Base-by-base conservation (phyloP, 2,797 vertebrate genomes). In the Rhadinocentrus ornatus region DNA sequence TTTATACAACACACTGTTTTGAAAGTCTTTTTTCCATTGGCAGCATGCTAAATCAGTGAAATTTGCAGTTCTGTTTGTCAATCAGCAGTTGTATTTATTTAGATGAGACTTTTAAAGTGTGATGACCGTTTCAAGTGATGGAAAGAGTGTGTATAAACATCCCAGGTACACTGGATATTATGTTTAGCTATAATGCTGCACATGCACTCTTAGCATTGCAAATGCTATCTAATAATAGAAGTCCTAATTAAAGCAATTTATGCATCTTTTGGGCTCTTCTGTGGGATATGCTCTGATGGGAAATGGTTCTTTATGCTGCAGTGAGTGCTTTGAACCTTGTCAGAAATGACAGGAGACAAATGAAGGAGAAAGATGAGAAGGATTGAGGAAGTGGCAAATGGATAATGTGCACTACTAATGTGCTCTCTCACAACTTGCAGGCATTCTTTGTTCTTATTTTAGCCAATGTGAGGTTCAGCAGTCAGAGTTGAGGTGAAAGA, bases 161-260 rank as follows among this genome's bases (percentile, higher is more conserved):
- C 18, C 7, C 16, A 73, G 56, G 46, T 31, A 29, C n/a, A 35
- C 9, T 11, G 2, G 6, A 48, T 31, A 29, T 54, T 55, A 16
- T 10, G 7, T 66, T 66, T 58, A 41, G 20, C 41, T 37, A 16
- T 31, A 61, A 32, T 62, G 46, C 35, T 58, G 39, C 24, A 53
- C 39, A 64, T 18, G 24, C 26, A 27, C 26, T 31, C 41, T 34
- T 39, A 77, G 69, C 71, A 71, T 78, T 78, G 75, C 60, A 75
- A 77, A 82, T 71, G 67, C 63, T 32, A 68, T 57, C 84, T 86
- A 88, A 87, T 89, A 84, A 88, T 89, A 89, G 84, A 84, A 69
- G 72, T 48, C 66, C 86, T 86, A 89, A 92, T 92, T 87, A 88
- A 84, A 76, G 81, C 75, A 85, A 86, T 82, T 68, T 88, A 85